Evolutionary conservation across 2,888 invertebrate species (phyloP).

Genomic region (Thysanoteuthis rhombus): DNA sequence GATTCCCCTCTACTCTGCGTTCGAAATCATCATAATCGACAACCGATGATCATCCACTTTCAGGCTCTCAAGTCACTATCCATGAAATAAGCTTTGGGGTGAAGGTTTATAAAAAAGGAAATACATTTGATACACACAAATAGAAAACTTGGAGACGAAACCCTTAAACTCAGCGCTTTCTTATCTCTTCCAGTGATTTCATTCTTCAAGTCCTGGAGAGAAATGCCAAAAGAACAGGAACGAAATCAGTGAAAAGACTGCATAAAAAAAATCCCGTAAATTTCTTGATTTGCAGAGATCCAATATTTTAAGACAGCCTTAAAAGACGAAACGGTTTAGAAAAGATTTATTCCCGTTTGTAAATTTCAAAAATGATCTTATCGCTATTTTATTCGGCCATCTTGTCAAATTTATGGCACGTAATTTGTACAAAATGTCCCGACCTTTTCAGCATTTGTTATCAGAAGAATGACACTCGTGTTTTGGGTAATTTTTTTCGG

Average conservation of each 20-base stretch:
- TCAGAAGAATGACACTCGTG: neutral
- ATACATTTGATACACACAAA: no score
- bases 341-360: conserved; percentile 16
- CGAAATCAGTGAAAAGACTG: neutral
- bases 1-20: no score
- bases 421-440: neutral
- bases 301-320: neutral
- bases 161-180: no score
- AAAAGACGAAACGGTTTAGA: neutral
- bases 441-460: neutral
- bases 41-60: no score
- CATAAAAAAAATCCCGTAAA: neutral
- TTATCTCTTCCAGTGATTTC: neutral
- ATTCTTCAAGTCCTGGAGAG: neutral
- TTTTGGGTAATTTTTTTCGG: neutral
- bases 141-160: no score
- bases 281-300: neutral
- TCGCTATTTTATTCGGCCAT: neutral
- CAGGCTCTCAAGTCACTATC: no score
- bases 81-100: no score
- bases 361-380: conserved; percentile 21
- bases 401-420: conserved; percentile 15
- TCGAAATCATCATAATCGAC: no score
- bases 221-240: neutral
- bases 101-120: no score